Base-by-base conservation (phyloP, 2,113 vertebrate genomes). In the Zingel zingel region DNA sequence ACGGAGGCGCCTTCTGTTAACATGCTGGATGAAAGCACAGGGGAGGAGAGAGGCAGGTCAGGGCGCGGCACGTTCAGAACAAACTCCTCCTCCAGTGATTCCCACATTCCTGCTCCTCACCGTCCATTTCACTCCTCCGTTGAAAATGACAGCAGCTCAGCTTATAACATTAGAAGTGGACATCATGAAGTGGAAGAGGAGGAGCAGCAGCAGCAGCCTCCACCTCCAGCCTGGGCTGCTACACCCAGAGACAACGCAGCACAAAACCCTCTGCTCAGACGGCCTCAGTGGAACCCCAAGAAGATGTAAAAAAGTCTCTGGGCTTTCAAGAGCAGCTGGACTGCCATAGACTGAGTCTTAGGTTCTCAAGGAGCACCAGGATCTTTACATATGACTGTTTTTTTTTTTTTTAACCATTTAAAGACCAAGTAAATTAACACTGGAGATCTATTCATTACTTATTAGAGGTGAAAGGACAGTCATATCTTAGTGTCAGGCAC, bases 231-330 rank as follows among this genome's bases (percentile, higher is more conserved):
- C 79, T 92, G 91, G 92, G 87, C 70, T 0, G 86, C 80, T 15
- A 94, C 94, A 67, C 75, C 86, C 62, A 81, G 56, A 63, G 83
- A 91, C 8, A n/a, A 33, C 23, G 39, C 59, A 0, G 45, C 84
- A 18, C 61, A 9, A 66, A 92, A 93, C 58, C 90, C 94, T 51
- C 86, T 94, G 27, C 93, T 95, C 30, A 87, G 85, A 50, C 85
- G 88, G 56, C 90, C 95, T 18, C 88, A 90, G 75, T 94, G 93
- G 91, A 94, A 92, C 61, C 87, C 88, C 1, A 84, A 80, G 73
- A 92, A 85, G 64, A 73, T 27, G 13, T 89, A 68, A 68, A 74
- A 72, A 9, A 2, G 63, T 50, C 47, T 27, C 33, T 65, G 57
- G 14, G 48, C 7, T 48, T 62, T 27, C 1, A 7, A 36, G 21